Evolutionary conservation across 2,888 invertebrate species (phyloP).

Genomic region (Coenonympha glycerion): DNA sequence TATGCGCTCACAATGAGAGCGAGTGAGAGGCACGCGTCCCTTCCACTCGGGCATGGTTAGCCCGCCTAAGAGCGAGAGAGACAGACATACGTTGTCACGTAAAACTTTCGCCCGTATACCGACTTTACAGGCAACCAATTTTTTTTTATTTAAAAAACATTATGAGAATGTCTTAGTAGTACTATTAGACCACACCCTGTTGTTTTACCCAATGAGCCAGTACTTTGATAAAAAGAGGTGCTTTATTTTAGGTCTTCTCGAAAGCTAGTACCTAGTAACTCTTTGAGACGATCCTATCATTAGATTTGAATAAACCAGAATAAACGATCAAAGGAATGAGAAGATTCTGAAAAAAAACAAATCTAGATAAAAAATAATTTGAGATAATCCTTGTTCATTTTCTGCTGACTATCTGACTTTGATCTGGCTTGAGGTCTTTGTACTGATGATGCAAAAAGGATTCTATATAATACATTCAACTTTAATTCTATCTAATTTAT

Average conservation of each 20-base stretch:
- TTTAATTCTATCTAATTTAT: no score
- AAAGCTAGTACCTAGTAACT: background rate
- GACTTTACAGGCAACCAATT: no score
- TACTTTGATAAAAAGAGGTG: background rate
- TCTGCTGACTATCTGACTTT: background rate
- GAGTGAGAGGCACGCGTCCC: no score
- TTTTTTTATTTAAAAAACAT: background rate
- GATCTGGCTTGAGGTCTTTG: background rate
- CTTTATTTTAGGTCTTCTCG: background rate
- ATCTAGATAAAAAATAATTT: constrained; percentile 4
- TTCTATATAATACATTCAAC: background rate
- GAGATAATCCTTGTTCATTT: constrained; percentile 1
- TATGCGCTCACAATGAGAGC: no score
- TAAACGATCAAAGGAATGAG: constrained; percentile 8
- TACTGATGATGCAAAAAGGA: background rate
- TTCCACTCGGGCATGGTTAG: no score
- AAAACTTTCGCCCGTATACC: no score
- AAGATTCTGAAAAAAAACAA: constrained; percentile 4
- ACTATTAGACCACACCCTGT: no score
- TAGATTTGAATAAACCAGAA: constrained; percentile 7
- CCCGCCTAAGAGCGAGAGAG: no score
- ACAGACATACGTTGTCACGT: no score
- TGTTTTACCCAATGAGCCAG: background rate
- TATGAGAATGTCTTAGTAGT: no score
- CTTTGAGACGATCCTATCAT: background rate